Percentiles rank a stretch among this genome's conserved stretches.
These are phyloP conservation scores for Fissipunctia ypsillon DNA, from an alignment of 2,888 invertebrate species.

Conservation along the genomic window DNA sequence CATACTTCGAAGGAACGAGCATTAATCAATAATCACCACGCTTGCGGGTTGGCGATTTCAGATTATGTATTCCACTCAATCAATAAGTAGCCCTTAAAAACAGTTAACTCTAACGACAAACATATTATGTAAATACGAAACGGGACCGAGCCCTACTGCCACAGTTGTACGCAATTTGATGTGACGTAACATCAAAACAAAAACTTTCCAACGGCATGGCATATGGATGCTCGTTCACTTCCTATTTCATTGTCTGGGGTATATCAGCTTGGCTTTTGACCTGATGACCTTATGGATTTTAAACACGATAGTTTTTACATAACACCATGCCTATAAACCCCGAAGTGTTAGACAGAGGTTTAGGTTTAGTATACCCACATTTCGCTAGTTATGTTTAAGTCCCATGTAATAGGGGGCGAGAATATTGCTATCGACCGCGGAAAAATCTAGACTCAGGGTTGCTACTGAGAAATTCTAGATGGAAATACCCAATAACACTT, in stretches of 20 bases:
- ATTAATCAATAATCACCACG: too few relatives aligned
- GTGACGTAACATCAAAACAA: neutral
- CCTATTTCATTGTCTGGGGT: constrained; percentile 11
- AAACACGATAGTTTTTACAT: constrained; percentile 7
- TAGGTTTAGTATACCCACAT: neutral
- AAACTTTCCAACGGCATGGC: neutral
- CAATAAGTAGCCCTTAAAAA: neutral
- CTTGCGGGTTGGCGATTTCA: too few relatives aligned
- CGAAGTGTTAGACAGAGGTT: too few relatives aligned
- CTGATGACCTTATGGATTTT: constrained; percentile 23
- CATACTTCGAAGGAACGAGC: too few relatives aligned
- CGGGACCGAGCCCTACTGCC: constrained; percentile 30
- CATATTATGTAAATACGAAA: constrained; percentile 29
- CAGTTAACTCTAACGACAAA: neutral
- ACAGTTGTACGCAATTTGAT: constrained; percentile 17
- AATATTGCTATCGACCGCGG: too few relatives aligned
- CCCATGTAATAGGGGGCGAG: too few relatives aligned
- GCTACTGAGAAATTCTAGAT: neutral
- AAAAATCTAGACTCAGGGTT: too few relatives aligned
- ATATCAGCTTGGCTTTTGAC: constrained; percentile 4
- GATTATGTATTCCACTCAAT: too few relatives aligned
- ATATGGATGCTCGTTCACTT: neutral
- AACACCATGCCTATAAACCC: neutral
- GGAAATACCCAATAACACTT: neutral
- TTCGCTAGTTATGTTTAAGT: neutral